Evolutionary conservation across 2,113 vertebrate genomes (phyloP).

Genomic region (Opisthocomus hoazin): DNA sequence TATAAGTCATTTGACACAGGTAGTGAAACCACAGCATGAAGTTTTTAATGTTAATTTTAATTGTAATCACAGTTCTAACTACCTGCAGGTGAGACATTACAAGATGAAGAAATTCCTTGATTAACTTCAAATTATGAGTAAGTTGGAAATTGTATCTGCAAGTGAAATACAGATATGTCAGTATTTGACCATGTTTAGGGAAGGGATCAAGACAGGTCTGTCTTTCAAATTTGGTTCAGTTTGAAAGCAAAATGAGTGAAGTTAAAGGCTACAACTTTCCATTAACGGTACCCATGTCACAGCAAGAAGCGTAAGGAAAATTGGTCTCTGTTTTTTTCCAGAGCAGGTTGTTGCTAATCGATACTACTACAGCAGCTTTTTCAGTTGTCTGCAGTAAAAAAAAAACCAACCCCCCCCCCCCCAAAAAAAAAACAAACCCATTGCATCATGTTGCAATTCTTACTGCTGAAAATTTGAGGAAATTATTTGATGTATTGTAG

Average conservation of each 20-base stretch:
- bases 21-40: conserved; percentile 44
- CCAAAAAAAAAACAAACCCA: not conserved
- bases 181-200: not conserved
- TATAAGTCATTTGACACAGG: conserved; percentile 28
- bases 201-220: not conserved
- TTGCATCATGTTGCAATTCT: not conserved
- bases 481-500: not conserved
- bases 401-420: not conserved
- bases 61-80: conserved; percentile 50
- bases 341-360: not conserved
- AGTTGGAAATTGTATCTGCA: conserved; percentile 24
- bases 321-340: not conserved
- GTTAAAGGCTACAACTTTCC: not conserved
- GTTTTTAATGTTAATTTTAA: conserved; percentile 42
- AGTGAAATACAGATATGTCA: not conserved
- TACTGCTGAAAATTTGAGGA: not conserved
- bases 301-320: not conserved
- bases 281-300: not conserved
- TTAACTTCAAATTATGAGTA: conserved; percentile 11
- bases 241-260: not conserved
- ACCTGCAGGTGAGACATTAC: conserved; percentile 20
- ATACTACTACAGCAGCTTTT: not conserved
- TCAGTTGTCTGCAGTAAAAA: not conserved
- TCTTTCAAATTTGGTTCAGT: not conserved
- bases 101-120: conserved; percentile 47